Evolutionary conservation across 2,113 vertebrate species (phyloP), one percentile per base, ranked within the genome.

Genomic region (Nothoprocta pentlandii): DNA sequence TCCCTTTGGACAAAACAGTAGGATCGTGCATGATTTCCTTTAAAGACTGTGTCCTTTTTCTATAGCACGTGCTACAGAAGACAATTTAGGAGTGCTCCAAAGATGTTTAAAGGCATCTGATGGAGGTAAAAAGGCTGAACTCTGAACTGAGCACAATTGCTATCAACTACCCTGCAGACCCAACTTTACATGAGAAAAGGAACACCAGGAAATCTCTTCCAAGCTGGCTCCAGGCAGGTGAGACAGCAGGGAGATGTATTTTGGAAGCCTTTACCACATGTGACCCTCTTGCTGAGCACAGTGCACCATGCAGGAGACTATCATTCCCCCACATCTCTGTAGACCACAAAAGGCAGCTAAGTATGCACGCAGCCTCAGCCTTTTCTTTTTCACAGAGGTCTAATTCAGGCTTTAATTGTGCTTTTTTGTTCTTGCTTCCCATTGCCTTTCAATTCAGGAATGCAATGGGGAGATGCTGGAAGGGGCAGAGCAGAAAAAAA

Each of bases 351-450:
- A 53, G 89, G 92, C 80, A 70, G 89, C 85, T 88, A 39, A 41
- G 34, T 53, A 21, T 73, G 47, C 10, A 21, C 32, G 54, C 54
- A 76, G 94, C 92, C 92, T 89, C 91, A 94, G 94, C 94, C 90
- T 97, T 97, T 97, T 97, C 95, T 94, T 95, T 70, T 34, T 47
- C 84, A 92, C 94, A 97, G 86, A 96, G 68, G 73, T 87, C 59
- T 68, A 53, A 96, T 94, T 97, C 94, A 94, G 95, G 78, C 76
- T 68, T 80, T 47, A 26, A 78, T 94, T 71, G 76, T 87, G 89
- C 78, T 90, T 44, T 56, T 19, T 62, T 58, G 32, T 58, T 87
- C 62, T 21, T 80, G 92, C 56, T 61, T 92, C 93, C 80, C 70
- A 20, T 86, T 95, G 80, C 81, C 46, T 69, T 62, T 95, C 86